These are phyloP conservation scores for Chromis chromis DNA, from an alignment of 2,797 vertebrate genomes.

Conservation along the genomic window DNA sequence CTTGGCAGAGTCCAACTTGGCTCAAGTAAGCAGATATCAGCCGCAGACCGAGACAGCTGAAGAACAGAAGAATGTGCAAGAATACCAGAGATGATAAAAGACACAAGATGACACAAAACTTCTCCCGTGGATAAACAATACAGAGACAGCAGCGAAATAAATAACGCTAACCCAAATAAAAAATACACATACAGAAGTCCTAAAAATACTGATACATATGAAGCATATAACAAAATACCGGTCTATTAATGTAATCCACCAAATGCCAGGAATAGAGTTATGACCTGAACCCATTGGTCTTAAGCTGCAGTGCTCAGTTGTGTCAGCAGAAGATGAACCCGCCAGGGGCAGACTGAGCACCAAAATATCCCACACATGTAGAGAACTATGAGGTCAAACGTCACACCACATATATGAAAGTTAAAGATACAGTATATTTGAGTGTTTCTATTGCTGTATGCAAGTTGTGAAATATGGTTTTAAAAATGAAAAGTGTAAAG, in stretches of 20 bases:
- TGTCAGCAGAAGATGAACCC: constrained; percentile 61
- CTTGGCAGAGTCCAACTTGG: constrained; percentile 31
- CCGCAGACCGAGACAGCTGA: constrained; percentile 24
- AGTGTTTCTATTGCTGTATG: not conserved
- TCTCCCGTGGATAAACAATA: not conserved
- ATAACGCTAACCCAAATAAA: not conserved
- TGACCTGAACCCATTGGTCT: constrained; percentile 9
- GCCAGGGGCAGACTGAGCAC: constrained; percentile 16
- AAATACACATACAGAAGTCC: not conserved
- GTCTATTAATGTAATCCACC: constrained; percentile 14
- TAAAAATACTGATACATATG: constrained; percentile 1
- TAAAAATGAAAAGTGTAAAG: not conserved
- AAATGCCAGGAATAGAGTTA: constrained; percentile 37
- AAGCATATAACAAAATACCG: not conserved
- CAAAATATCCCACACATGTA: constrained; percentile 27
- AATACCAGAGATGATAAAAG: not conserved
- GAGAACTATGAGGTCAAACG: constrained; percentile 3
- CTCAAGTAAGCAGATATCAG: constrained; percentile 14
- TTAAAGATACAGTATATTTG: not conserved
- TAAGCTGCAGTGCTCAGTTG: constrained; percentile 11
- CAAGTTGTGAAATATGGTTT: not conserved
- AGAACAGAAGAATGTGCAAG: not conserved
- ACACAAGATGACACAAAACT: not conserved
- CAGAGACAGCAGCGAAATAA: not conserved
- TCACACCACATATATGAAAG: not conserved